Evolutionary conservation across 2,113 vertebrate species (phyloP), one percentile per base, ranked within the genome.

Genomic region (Platysteira castanea): DNA sequence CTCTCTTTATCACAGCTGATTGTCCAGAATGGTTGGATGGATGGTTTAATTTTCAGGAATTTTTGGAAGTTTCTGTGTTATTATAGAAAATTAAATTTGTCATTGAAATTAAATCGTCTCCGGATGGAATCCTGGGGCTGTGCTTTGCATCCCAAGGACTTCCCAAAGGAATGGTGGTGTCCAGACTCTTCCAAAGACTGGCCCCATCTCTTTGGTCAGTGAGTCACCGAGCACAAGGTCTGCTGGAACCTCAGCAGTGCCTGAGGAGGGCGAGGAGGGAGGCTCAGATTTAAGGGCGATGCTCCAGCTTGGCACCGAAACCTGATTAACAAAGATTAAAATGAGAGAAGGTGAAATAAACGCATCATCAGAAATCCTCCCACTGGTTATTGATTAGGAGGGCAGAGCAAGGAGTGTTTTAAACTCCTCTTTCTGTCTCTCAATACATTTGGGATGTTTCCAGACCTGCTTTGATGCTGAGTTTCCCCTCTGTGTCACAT

Each of bases 151-250:
- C 65, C 78, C 28, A 15, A 76, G 83, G 52, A 28, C 46, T 28
- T 27, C n/a, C 46, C 28, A 6, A 68, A 80, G 49, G 37, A 47
- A 8, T 2, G 0, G 6, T 0, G 11, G 14, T 13, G 31, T 9
- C 16, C 20, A 39, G 46, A 23, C 4, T 20, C n/a, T 57, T 53
- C 28, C 52, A 26, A 53, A 54, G 24, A 3, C 33, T 31, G 16
- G 41, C 57, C 44, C 2, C 37, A 4, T n/a, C 33, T 37, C 74
- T 60, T 30, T 33, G 49, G 31, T 23, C 49, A 26, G 3, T 21
- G 56, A 63, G 35, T 28, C 13, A 11, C 19, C 15, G 49, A 20
- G 41, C 47, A 31, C 24, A 8, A 10, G 13, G 2, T 19, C 64
- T 44, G 9, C 37, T 76, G 42, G 33, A 57, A 31, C 16, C 21